These are phyloP conservation scores for Pteromalus puparum DNA, from an alignment of 1,140 invertebrate genomes.

Conservation along the genomic window DNA sequence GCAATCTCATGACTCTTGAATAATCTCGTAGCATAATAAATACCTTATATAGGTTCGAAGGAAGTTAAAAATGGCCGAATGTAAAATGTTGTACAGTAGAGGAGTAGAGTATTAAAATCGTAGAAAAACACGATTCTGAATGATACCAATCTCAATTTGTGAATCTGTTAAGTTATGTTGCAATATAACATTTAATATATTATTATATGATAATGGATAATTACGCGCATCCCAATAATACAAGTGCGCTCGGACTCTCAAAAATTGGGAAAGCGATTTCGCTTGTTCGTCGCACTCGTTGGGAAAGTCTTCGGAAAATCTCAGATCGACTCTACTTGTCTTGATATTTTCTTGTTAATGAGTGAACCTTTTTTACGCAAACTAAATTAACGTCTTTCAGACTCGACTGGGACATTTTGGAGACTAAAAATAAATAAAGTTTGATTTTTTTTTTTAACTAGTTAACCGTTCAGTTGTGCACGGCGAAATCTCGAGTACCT, in stretches of 20 bases:
- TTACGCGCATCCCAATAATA: constrained; percentile 47
- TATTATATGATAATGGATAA: constrained; percentile 59
- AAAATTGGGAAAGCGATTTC: constrained; percentile 28
- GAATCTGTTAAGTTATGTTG: constrained; percentile 74
- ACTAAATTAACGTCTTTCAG: constrained; percentile 4
- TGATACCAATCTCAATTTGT: constrained; percentile 75
- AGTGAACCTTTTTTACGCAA: constrained; percentile 34
- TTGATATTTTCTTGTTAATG: constrained; percentile 39
- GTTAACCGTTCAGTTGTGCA: constrained; percentile 29
- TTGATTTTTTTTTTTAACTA: constrained; percentile 1
- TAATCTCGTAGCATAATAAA: constrained; percentile 72
- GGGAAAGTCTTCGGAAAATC: constrained; percentile 28
- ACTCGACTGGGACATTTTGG: constrained; percentile 27
- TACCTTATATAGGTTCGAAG: constrained; percentile 52
- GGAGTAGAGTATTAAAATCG: constrained; percentile 70
- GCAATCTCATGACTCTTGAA: constrained; percentile 74
- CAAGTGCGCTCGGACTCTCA: constrained; percentile 34
- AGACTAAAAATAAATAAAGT: constrained; percentile 34
- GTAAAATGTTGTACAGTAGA: constrained; percentile 76
- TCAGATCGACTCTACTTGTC: constrained; percentile 14
- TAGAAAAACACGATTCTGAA: constrained; percentile 64
- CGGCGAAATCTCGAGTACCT: constrained; percentile 53
- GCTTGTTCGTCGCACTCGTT: constrained; percentile 35
- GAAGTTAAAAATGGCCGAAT: constrained; percentile 63
- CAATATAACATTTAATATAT: constrained; percentile 74